Evolutionary conservation across 37 sponge, comb jelly and placozoan species (phyloP), one percentile per base, ranked within the genome.

Genomic region (Aplysina aerophoba): DNA sequence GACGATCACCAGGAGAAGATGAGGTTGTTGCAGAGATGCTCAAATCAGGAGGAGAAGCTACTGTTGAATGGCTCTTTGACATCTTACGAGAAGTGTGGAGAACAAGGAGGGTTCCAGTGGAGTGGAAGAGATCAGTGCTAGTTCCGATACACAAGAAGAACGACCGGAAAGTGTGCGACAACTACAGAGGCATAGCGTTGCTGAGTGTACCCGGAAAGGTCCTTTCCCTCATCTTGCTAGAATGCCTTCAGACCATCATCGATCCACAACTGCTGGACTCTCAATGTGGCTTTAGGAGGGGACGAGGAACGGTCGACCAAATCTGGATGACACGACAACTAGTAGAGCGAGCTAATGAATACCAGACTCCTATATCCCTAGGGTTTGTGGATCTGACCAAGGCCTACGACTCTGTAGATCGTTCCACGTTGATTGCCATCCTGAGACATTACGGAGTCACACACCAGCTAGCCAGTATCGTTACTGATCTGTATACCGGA

Each of bases 1-100:
- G 66, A 54, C 53, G 58, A 71, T 27, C 86, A 33, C 41, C 86
- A 40, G 79, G 79, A 27, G 73, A 73, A 24, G 86, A 85, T 77
- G 79, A 71, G 31, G 12, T 85, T 37, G 20, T 31, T 12, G 86
- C 65, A 41, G 86, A 77, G 71, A 73, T 38, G 37, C 64, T 85
- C 39, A 75, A 85, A 55, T 41, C 24, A 2, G 50, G 69, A 62
- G 86, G 86, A 25, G 79, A 77, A 38, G 65, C 3, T 57, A 34
- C 58, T 20, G 27, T 78, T 24, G 56, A 20, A 1, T 83, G 84
- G 84, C 30, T 83, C 54, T 19, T 5, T 68, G 56, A 83, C 21
- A 67, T 83, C 4, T 54, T 83, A 56, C 59, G 17, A 58, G 59
- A 58, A 58, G 59, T 58, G 14, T 73, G 74, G 74, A 73, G 74